These are phyloP conservation scores for Bubo scandiacus DNA, from an alignment of 2,113 vertebrate genomes.

Conservation along the genomic window DNA sequence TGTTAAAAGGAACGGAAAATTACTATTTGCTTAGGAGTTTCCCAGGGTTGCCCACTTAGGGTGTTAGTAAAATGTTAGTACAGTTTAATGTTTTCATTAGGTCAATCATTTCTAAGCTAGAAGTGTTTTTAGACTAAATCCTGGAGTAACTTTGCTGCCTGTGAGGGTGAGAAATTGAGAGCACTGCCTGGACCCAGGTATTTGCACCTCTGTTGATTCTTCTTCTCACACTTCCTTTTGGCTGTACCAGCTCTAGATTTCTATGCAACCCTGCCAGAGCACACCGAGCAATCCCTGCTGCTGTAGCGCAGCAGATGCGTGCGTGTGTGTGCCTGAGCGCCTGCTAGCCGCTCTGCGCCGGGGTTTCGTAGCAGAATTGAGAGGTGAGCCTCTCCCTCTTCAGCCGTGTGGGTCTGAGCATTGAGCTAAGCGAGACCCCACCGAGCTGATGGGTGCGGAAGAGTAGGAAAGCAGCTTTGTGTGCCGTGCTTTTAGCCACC, in stretches of 20 bases:
- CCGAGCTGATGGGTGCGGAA: neutral
- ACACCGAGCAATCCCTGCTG: neutral
- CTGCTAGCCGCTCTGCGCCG: neutral
- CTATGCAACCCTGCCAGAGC: neutral
- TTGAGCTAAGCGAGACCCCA: neutral
- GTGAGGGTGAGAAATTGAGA: neutral
- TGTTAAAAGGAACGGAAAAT: neutral
- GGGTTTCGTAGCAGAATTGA: rapidly evolving
- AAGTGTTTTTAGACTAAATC: neutral
- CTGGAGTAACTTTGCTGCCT: neutral
- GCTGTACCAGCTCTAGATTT: neutral
- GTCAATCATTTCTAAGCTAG: neutral
- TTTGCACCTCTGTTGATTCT: neutral
- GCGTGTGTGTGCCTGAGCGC: neutral
- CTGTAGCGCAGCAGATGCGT: rapidly evolving
- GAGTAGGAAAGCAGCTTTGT: neutral
- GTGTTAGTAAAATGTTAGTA: neutral
- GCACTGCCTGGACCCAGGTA: neutral
- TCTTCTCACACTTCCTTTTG: neutral
- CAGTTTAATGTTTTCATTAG: neutral
- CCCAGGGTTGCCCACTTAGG: neutral
- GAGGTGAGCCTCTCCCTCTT: neutral
- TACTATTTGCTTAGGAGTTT: neutral
- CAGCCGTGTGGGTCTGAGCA: rapidly evolving
- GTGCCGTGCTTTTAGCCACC: neutral